These are phyloP conservation scores for Oxytorus armatus DNA, from an alignment of 2,888 invertebrate species.

Conservation along the genomic window DNA sequence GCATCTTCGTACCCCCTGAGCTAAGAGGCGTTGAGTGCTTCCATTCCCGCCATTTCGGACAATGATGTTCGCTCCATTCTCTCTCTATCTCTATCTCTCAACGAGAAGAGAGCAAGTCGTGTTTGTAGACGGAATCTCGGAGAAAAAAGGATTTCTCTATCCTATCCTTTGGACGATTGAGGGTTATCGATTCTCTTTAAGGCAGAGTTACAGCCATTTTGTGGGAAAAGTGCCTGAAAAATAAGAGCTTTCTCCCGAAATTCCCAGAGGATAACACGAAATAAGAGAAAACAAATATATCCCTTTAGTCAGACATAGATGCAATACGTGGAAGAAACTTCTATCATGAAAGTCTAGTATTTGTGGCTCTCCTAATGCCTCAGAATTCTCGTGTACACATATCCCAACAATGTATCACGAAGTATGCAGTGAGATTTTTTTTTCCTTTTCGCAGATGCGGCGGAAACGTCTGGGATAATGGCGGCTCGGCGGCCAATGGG, in stretches of 20 bases:
- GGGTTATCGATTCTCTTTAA: conserved; percentile 54
- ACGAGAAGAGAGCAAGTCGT: conserved; percentile 29
- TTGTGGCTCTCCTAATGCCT: background rate
- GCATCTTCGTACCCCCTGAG: conserved; percentile 42
- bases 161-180: conserved; percentile 44
- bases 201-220: conserved; percentile 33
- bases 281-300: conserved; percentile 9
- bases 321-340: conserved; percentile 5
- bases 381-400: background rate
- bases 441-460: conserved; percentile 75
- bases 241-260: conserved; percentile 29
- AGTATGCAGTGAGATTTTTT: conserved; percentile 17
- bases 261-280: conserved; percentile 34
- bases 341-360: conserved; percentile 1
- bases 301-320: background rate
- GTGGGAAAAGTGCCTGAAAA: conserved; percentile 20
- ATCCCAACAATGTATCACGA: conserved; percentile 21
- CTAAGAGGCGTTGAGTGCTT: conserved; percentile 55
- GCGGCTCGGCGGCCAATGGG: conserved; percentile 79
- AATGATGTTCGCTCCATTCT: conserved; percentile 39
- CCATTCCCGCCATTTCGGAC: conserved; percentile 60
- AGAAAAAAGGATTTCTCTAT: conserved; percentile 47
- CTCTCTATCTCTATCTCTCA: conserved; percentile 13
- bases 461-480: conserved; percentile 62
- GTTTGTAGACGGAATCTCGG: background rate